phyloP scores from a whole-genome alignment of 2,797 vertebrate species.

The Rhincodon typus region DNA sequence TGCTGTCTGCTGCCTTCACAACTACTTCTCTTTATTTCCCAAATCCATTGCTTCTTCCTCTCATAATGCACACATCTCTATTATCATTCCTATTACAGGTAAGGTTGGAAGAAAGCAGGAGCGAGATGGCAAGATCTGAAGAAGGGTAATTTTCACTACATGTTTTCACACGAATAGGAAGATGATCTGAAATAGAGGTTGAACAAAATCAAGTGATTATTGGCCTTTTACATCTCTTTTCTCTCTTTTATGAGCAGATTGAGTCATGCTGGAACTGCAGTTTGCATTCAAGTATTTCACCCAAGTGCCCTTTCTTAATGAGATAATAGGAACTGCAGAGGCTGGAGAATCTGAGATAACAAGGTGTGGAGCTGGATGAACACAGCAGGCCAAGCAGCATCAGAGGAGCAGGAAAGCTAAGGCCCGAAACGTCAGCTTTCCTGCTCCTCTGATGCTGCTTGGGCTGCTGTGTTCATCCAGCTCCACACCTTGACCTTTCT shows the following conservation, averaged over 20 bases:
- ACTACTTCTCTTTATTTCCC: neutral
- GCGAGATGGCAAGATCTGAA: neutral
- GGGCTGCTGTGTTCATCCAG: too few relatives aligned
- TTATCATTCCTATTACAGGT: neutral
- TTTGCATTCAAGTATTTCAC: neutral
- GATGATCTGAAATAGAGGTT: neutral
- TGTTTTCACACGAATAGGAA: neutral
- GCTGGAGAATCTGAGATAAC: too few relatives aligned
- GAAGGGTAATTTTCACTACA: neutral
- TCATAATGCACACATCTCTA: neutral
- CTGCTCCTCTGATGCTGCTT: too few relatives aligned
- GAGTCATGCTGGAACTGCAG: neutral
- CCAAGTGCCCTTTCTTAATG: neutral
- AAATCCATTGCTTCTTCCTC: neutral
- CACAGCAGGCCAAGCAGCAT: too few relatives aligned
- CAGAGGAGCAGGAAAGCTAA: too few relatives aligned
- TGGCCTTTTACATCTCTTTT: neutral
- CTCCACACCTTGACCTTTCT: neutral
- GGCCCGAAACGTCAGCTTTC: too few relatives aligned
- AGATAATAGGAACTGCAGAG: neutral
- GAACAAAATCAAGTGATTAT: neutral
- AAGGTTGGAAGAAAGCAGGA: neutral
- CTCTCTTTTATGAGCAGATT: neutral
- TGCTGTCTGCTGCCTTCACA: neutral
- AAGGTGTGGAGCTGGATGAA: too few relatives aligned